Conservation (phyloP, 1,140 invertebrate genomes). For the Drosophila pallidifrons region DNA sequence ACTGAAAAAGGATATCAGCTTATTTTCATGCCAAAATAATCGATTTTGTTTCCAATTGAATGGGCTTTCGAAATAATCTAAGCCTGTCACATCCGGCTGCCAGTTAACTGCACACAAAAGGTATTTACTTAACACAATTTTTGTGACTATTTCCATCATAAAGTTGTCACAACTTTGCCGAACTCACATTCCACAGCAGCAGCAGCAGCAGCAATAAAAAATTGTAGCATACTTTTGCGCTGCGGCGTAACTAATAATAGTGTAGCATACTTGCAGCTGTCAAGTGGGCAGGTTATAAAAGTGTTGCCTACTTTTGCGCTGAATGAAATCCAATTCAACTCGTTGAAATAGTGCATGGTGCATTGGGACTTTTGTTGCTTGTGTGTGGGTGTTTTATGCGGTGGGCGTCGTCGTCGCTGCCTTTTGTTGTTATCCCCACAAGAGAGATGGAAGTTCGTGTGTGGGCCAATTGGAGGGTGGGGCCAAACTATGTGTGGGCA, state of each 20-base stretch:
- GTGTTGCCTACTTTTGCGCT: constrained; percentile 38
- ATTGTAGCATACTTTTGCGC: constrained; percentile 46
- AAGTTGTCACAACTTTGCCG: background rate
- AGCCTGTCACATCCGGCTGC: constrained; percentile 4
- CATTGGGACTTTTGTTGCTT: background rate
- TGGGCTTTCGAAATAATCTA: constrained; percentile 3
- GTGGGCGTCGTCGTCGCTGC: constrained; percentile 26
- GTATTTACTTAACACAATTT: constrained; percentile 1
- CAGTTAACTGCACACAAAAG: constrained; percentile 6
- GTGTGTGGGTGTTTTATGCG: constrained; percentile 8
- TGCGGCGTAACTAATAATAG: constrained; percentile 19
- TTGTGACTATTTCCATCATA: background rate
- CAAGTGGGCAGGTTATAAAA: constrained; percentile 2
- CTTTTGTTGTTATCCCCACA: constrained; percentile 23
- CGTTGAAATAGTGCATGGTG: constrained; percentile 28
- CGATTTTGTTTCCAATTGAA: constrained; percentile 31
- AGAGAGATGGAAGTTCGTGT: constrained; percentile 27
- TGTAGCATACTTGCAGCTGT: constrained; percentile 36
- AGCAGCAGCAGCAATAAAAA: background rate
- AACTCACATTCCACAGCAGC: constrained; percentile 26
- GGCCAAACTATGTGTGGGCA: constrained; percentile 30
- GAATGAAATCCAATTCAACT: constrained; percentile 25
- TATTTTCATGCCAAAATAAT: constrained; percentile 27
- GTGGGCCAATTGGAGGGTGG: constrained; percentile 29
- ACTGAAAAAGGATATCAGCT: constrained; percentile 16